phyloP scores from a whole-genome alignment of 2,888 invertebrate species.

The Girardia tigrina region DNA sequence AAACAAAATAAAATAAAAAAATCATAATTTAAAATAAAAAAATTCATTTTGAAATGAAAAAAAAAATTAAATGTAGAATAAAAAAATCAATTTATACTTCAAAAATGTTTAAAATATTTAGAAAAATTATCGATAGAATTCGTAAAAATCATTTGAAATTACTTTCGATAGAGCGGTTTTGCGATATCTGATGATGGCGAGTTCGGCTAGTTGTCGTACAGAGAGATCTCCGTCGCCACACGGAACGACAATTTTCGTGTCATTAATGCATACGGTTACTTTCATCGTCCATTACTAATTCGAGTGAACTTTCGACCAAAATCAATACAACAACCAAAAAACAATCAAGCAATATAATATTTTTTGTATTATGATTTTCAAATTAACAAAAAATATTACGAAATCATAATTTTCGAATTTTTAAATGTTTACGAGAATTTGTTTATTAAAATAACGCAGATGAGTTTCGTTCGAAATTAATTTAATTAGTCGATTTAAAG shows the following conservation, averaged over 20 bases:
- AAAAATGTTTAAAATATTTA: too few relatives aligned
- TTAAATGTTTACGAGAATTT: neutral
- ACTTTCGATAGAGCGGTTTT: constrained; percentile 8
- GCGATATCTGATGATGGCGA: constrained; percentile 13
- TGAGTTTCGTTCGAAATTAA: neutral
- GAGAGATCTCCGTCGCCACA: constrained; percentile 28
- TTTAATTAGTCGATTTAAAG: neutral
- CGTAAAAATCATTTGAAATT: too few relatives aligned
- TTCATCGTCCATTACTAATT: constrained; percentile 31
- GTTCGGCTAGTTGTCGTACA: constrained; percentile 26
- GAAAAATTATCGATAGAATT: too few relatives aligned
- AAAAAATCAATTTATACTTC: neutral
- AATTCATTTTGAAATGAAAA: too few relatives aligned
- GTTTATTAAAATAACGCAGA: constrained; percentile 11
- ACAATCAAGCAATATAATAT: too few relatives aligned
- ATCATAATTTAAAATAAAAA: too few relatives aligned
- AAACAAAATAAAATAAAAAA: too few relatives aligned
- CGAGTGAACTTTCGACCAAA: neutral
- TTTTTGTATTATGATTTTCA: too few relatives aligned
- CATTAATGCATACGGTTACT: constrained; percentile 28
- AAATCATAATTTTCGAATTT: neutral
- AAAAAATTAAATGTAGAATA: neutral
- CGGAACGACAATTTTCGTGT: constrained; percentile 31
- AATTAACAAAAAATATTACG: neutral
- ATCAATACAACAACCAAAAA: neutral